Conservation (phyloP, 2,888 invertebrate species). For the Pristionchus maxplancki region DNA sequence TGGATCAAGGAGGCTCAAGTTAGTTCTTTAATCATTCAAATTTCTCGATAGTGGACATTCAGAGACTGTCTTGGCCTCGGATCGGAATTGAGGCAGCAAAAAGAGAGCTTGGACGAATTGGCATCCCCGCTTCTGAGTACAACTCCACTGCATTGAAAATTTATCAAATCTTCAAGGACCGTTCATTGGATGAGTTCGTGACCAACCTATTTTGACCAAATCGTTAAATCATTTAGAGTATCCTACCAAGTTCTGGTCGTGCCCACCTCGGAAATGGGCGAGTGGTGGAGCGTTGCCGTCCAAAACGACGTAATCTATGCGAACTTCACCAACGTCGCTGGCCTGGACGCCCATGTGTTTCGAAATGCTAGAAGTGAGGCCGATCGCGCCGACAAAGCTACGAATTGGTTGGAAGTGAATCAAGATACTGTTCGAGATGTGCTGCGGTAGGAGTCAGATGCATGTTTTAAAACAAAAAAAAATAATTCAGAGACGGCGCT, state of each 20-base stretch:
- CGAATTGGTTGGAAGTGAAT: neutral
- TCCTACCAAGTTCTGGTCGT: neutral
- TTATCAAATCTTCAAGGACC: neutral
- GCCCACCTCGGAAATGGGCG: neutral
- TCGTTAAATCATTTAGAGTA: neutral
- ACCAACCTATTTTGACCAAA: no score
- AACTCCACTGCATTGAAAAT: neutral
- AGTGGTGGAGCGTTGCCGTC: neutral
- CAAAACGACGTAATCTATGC: neutral
- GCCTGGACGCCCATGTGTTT: neutral
- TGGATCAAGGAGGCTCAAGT: neutral
- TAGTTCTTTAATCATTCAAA: neutral
- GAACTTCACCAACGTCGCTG: neutral
- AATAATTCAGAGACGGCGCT: no score
- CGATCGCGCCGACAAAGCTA: neutral
- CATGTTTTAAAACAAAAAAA: no score
- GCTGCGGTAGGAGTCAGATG: neutral
- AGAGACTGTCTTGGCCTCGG: neutral
- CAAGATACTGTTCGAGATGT: neutral
- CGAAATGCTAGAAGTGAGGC: neutral
- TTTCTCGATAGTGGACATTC: neutral
- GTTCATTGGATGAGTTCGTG: neutral
- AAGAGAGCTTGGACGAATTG: neutral
- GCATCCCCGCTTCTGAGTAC: neutral
- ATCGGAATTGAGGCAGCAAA: neutral